Conservation (phyloP, 2,797 vertebrate genomes). For the Salarias fasciatus region DNA sequence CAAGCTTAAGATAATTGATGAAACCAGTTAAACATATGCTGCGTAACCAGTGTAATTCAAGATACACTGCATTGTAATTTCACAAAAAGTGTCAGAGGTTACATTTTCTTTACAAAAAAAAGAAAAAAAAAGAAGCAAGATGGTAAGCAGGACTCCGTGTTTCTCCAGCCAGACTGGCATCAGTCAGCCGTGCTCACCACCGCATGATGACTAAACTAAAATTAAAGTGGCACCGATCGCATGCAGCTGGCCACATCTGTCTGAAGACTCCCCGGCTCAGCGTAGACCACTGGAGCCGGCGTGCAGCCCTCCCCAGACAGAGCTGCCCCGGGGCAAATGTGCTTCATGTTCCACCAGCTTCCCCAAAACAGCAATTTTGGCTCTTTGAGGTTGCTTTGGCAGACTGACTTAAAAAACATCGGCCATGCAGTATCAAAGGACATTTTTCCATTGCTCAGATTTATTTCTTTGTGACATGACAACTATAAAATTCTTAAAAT, state of each 20-base stretch:
- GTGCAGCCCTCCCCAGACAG: conserved; percentile 61
- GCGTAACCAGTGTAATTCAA: no score
- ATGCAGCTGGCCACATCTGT: conserved; percentile 65
- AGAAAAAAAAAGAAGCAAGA: neutral
- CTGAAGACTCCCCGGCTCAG: conserved; percentile 55
- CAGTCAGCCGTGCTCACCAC: conserved; percentile 37
- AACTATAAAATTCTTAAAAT: conserved; percentile 23
- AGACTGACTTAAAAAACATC: conserved; percentile 45
- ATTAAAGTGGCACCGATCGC: conserved; percentile 68
- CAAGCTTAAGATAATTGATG: neutral
- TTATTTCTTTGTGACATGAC: conserved; percentile 10
- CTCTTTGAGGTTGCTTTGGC: conserved; percentile 53
- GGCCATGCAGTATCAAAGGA: conserved; percentile 43
- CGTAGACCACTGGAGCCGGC: conserved; percentile 72
- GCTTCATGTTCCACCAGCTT: conserved; percentile 59
- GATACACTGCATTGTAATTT: neutral
- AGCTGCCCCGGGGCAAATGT: conserved; percentile 53
- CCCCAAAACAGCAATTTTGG: conserved; percentile 62
- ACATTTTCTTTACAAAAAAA: conserved; percentile 11
- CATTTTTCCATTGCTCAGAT: conserved; percentile 12
- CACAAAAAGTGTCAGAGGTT: neutral
- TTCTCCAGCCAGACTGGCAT: conserved; percentile 46
- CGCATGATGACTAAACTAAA: conserved; percentile 60
- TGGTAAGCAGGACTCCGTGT: conserved; percentile 9
- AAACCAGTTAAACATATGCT: neutral